Base-by-base conservation (phyloP, 2,797 vertebrate genomes). In the Scleropages formosus region DNA sequence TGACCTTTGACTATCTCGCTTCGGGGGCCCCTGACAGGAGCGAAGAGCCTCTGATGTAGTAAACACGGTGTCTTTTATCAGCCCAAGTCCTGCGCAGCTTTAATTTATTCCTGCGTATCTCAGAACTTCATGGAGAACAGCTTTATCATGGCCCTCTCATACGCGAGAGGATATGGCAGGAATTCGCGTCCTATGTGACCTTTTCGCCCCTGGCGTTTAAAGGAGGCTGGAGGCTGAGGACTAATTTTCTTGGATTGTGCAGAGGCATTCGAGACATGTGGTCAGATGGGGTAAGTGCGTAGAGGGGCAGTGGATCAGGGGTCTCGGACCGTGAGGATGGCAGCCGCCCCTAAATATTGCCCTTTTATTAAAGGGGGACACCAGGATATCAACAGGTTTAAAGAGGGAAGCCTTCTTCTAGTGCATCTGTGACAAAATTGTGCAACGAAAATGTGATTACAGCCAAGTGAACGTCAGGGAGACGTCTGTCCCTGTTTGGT, bases 1-100 rank as follows among this genome's bases (percentile, higher is more conserved):
- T 87, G 85, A 84, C 84, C 85, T 82, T 66, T 87, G 84, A 89
- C 85, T 83, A 79, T 78, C 77, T 74, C 75, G 76, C 78, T 80
- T 81, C 78, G 77, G 47, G 77, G 71, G 80, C 78, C 82, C 77
- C 77, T 72, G 44, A 69, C 72, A 85, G 75, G 82, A 86, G 85
- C 85, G 81, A 82, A 84, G 85, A 78, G 69, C 58, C 75, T 83
- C 53, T 6, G 53, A 58, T 12, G 10, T 12, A 13, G 10, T 79
- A 69, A 82, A 83, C 56, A 73, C 75, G 75, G 84, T 81, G 77
- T 58, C 12, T 13, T 58, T 58, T n/a, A n/a, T 58, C 12, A 12
- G 11, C 53, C 53, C 12, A 18, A 58, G 4, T 58, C n/a, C 18
- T 12, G 12, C 58, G 53, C 18, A 58, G 12, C 18, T 58, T 13